Evolutionary conservation across 2,888 invertebrate species (phyloP), one percentile per base, ranked within the genome.

Genomic region (Panopea generosa): DNA sequence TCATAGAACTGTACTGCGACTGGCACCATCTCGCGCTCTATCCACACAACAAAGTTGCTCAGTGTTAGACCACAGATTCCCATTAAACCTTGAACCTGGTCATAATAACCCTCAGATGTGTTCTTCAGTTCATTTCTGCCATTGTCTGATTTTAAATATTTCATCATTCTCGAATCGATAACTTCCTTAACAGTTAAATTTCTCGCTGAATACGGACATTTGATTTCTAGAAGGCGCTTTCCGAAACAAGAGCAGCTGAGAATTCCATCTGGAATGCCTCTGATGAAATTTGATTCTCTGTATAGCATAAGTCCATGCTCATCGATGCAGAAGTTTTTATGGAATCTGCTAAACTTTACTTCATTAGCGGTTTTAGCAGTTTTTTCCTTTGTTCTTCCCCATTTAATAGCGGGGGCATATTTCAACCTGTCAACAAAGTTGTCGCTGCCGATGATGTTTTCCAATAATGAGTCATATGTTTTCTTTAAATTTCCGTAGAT

Each of bases 81-180:
- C 56, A 65, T 65, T 27, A 65, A 33, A 1, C 65, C 45, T 47
- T 65, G 65, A 1, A 56, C 22, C 18, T 65, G 65, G 0, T 43
- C 65, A 55, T 20, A 63, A 24, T 65, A 56, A 2, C 56, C 55
- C 26, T 56, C 55, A 9, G 29, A 1, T 6, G 47, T 29, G 9
- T 55, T 16, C 22, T 55, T 65, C 14, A 65, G 18, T 2, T 20
- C 1, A 45, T 16, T 43, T 7, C 24, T 6, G 9, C 56, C 56
- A 47, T 47, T 56, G 1, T 1, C 40, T n/a, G 6, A 4, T 33
- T 33, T 11, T 7, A 33, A 11, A 7, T 33, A 33, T 11, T 33
- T 33, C 4, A 11, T 33, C 11, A 7, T 33, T 33, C 33, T 11
- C 11, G 33, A 7, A 33, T 33, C 33, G 11, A 33, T 11, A 33